Percentiles rank a stretch among this genome's conserved stretches.
Evolutionary conservation across 2,797 vertebrate species (phyloP).

Genomic region (Phoeniculus purpureus): DNA sequence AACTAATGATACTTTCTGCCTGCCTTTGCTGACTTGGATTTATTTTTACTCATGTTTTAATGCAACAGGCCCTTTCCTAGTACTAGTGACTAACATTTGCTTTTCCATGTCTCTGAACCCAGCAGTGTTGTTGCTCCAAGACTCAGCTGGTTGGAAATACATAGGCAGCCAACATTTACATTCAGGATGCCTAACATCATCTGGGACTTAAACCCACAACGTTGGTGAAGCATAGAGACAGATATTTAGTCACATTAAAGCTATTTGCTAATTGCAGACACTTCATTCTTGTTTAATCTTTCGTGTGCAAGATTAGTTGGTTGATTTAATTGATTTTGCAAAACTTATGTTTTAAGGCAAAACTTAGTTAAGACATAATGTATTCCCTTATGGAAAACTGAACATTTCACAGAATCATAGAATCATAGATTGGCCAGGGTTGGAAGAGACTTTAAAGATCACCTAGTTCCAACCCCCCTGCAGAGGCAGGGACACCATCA

Average conservation of each 20-base stretch:
- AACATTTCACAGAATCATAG: neutral
- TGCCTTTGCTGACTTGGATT: neutral
- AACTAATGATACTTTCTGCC: neutral
- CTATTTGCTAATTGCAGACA: slow-evolving; percentile 74
- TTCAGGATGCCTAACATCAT: slow-evolving; percentile 43
- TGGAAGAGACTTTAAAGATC: too few relatives aligned
- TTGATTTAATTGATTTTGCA: slow-evolving; percentile 74
- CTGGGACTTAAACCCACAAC: slow-evolving; percentile 66
- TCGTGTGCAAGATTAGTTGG: slow-evolving; percentile 74
- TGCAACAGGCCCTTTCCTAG: neutral
- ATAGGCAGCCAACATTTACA: slow-evolving; percentile 12
- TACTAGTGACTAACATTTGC: neutral
- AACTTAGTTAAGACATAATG: slow-evolving; percentile 44
- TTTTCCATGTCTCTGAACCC: slow-evolving; percentile 38
- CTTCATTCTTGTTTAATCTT: slow-evolving; percentile 75
- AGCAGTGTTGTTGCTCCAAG: neutral
- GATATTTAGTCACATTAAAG: slow-evolving; percentile 75
- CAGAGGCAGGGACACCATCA: too few relatives aligned
- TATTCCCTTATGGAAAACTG: slow-evolving; percentile 48
- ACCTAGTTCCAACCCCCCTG: too few relatives aligned
- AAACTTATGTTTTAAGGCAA: slow-evolving; percentile 69
- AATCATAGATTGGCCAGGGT: too few relatives aligned
- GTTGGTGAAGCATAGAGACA: slow-evolving; percentile 49
- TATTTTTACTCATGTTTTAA: neutral
- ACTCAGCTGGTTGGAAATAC: slow-evolving; percentile 14